Evolutionary conservation across 2,888 invertebrate genomes (phyloP).

Genomic region (Eilema griseolum): DNA sequence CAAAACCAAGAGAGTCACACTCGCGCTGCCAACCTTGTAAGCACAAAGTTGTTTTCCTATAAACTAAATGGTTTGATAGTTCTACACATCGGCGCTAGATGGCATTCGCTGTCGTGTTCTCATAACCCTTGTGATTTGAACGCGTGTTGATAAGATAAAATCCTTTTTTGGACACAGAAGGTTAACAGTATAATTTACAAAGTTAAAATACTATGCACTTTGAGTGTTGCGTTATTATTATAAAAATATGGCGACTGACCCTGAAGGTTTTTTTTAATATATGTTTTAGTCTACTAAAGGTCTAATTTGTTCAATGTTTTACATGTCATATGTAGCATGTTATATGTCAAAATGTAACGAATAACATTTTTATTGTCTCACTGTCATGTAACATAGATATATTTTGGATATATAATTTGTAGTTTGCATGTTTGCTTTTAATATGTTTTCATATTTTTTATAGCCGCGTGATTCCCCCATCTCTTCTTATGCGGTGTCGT

Average conservation of each 20-base stretch:
- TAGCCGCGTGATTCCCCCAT: no score
- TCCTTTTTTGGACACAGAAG: not conserved
- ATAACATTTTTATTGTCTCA: not conserved
- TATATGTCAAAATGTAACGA: no score
- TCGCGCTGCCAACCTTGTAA: no score
- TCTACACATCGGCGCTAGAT: not conserved
- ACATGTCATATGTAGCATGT: no score
- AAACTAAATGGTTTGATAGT: not conserved
- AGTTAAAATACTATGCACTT: not conserved
- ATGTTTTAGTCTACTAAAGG: no score
- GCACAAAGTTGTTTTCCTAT: no score
- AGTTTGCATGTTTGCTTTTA: no score
- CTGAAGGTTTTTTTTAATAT: not conserved
- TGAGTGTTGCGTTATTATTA: not conserved
- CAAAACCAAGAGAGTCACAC: no score
- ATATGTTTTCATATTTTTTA: no score
- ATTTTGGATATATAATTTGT: no score
- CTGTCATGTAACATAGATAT: not conserved
- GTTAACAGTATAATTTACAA: not conserved
- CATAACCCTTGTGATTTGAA: not conserved
- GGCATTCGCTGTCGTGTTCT: not conserved
- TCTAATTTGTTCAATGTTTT: not conserved
- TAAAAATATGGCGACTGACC: not conserved
- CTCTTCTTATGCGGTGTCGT: no score
- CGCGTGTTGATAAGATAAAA: not conserved